A percentile compares a stretch with the other conserved stretches of the same genome.
Evolutionary conservation across 2,113 vertebrate species (phyloP).

Genomic region (Prochilodus magdalenae): DNA sequence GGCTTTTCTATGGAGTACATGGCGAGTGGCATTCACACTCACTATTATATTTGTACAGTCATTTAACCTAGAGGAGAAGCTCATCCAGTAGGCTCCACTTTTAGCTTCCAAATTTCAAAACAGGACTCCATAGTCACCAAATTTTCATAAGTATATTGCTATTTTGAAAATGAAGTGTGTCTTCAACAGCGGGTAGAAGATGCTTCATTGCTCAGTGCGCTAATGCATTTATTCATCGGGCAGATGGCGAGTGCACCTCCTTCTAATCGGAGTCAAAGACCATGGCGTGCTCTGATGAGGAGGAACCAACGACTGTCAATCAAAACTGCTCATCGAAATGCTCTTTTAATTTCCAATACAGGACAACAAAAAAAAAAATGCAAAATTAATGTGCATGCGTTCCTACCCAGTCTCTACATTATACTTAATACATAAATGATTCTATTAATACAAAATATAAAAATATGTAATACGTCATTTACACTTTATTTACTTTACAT

Average conservation of each 20-base stretch:
- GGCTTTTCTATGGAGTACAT: too few species aligned
- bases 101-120: neutral
- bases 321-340: conserved; percentile 72
- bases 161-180: conserved; percentile 33
- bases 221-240: conserved; percentile 66
- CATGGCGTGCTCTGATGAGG: conserved; percentile 40
- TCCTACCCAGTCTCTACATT: conserved; percentile 78
- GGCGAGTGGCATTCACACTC: too few species aligned
- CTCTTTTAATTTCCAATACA: conserved; percentile 80
- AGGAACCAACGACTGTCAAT: conserved; percentile 56
- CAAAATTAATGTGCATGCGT: conserved; percentile 81
- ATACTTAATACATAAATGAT: conserved; percentile 82
- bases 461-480: conserved; percentile 98
- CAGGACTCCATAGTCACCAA: neutral
- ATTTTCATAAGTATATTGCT: conserved; percentile 11
- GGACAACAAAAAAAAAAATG: conserved; percentile 72
- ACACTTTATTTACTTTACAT: conserved; percentile 91
- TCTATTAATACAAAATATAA: conserved; percentile 93
- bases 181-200: conserved; percentile 50
- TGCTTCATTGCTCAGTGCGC: conserved; percentile 41
- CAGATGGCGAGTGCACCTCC: conserved; percentile 61
- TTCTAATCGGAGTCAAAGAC: conserved; percentile 25
- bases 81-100: neutral
- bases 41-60: neutral
- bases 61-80: too few species aligned